Percentiles rank a stretch among this genome's conserved stretches.
These are phyloP conservation scores for Bombus balteatus DNA, from an alignment of 1,140 invertebrate species.

Conservation along the genomic window DNA sequence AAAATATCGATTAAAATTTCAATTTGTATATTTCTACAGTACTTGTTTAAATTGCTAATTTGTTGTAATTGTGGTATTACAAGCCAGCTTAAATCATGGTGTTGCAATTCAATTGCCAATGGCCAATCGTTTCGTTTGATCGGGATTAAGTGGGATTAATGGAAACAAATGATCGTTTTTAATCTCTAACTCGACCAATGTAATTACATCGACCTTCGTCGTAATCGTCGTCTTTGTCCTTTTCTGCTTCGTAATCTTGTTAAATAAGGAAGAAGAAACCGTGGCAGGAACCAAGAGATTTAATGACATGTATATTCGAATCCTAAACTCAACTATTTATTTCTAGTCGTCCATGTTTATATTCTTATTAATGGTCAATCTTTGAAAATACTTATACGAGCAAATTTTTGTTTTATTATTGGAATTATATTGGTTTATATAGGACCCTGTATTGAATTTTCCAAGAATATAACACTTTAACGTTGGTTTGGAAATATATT, in stretches of 20 bases:
- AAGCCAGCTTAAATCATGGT: not conserved
- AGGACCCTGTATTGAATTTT: not conserved
- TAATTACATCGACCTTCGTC: slow-evolving; percentile 38
- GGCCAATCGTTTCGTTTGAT: slow-evolving; percentile 16
- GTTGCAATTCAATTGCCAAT: slow-evolving; percentile 21
- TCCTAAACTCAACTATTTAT: not conserved
- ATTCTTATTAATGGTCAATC: not conserved
- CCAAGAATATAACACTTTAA: not conserved
- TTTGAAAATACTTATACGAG: not conserved
- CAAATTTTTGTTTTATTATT: not conserved
- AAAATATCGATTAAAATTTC: not conserved
- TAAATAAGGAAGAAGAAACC: slow-evolving; percentile 32
- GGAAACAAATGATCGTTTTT: slow-evolving; percentile 49
- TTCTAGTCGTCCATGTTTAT: not conserved
- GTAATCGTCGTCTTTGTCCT: slow-evolving; percentile 9
- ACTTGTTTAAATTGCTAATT: not conserved
- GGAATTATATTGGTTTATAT: not conserved
- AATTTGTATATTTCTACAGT: not conserved
- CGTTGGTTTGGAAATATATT: too few species aligned
- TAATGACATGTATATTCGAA: not conserved
- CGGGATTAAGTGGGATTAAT: slow-evolving; percentile 31
- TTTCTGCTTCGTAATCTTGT: slow-evolving; percentile 32
- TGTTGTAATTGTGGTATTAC: not conserved
- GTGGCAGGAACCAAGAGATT: not conserved
- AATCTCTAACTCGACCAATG: slow-evolving; percentile 28